A percentile compares a stretch with the other conserved stretches of the same genome.
These are phyloP conservation scores for Eupithecia pulchellata DNA, from an alignment of 2,888 invertebrate species.

Conservation along the genomic window DNA sequence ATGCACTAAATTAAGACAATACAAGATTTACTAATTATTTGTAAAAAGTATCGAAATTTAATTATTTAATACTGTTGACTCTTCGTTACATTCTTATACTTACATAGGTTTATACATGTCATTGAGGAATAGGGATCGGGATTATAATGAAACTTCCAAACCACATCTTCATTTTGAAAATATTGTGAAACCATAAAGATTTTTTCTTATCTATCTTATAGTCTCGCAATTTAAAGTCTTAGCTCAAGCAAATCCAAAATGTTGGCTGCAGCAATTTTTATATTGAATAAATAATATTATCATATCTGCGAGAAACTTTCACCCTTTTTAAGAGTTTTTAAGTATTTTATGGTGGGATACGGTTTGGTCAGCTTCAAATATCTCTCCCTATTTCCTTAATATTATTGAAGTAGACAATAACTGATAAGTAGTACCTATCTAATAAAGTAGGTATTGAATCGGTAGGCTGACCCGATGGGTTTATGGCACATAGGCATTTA, in stretches of 20 bases:
- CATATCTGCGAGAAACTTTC: neutral
- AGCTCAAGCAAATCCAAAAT: neutral
- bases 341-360: no score
- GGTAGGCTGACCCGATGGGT: conserved; percentile 68
- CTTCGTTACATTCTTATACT: conserved; percentile 61
- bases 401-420: neutral
- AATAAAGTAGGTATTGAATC: conserved; percentile 56
- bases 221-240: neutral
- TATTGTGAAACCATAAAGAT: neutral
- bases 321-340: neutral
- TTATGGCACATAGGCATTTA: conserved; percentile 79
- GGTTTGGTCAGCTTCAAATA: neutral
- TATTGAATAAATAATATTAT: neutral
- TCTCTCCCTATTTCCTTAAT: neutral
- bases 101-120: conserved; percentile 27
- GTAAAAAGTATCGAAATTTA: conserved; percentile 69
- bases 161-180: neutral
- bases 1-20: conserved; percentile 10
- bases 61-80: conserved; percentile 80
- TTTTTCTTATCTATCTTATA: neutral
- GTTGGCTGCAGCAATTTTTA: neutral
- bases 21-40: conserved; percentile 27
- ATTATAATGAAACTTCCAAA: neutral
- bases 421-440: neutral
- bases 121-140: neutral